A percentile compares a stretch with the other conserved stretches of the same genome.
Conservation (phyloP, 2,797 vertebrate genomes). For the Sebastiscus albofasciatus region DNA sequence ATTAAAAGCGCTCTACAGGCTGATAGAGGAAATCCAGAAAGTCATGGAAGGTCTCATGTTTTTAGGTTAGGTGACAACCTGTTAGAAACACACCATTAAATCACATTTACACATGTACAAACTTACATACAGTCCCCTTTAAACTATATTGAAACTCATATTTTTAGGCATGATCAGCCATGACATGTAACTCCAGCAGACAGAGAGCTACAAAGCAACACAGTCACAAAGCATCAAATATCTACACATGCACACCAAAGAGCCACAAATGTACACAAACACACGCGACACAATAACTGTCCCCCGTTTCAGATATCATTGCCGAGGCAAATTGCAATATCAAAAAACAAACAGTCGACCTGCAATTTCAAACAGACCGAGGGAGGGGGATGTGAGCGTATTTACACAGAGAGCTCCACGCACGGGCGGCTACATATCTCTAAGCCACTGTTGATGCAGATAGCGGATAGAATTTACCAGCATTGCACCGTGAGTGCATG, state of each 20-base stretch:
- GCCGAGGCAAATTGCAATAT: slow-evolving; percentile 44
- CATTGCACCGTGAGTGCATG: slow-evolving; percentile 19
- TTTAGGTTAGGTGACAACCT: background rate
- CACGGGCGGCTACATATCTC: background rate
- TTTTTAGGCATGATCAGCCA: slow-evolving; percentile 5
- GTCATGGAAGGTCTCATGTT: no score
- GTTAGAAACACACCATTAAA: no score
- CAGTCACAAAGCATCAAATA: background rate
- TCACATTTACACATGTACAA: rapidly evolving
- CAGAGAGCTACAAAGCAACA: background rate
- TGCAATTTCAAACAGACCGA: slow-evolving; percentile 34
- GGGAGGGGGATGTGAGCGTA: background rate
- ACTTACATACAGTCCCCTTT: no score
- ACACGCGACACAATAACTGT: slow-evolving; percentile 1
- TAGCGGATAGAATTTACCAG: slow-evolving; percentile 34
- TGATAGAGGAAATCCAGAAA: no score
- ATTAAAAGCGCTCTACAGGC: no score
- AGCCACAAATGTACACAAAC: background rate
- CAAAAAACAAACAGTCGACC: slow-evolving; percentile 49
- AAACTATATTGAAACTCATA: background rate
- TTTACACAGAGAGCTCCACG: slow-evolving; percentile 35
- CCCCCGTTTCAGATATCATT: slow-evolving; percentile 1
- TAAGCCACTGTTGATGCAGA: slow-evolving; percentile 31
- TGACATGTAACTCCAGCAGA: slow-evolving; percentile 13
- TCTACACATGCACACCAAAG: background rate